These are phyloP conservation scores for Gymnorhina tibicen DNA, from an alignment of 2,113 vertebrate genomes.

Conservation along the genomic window DNA sequence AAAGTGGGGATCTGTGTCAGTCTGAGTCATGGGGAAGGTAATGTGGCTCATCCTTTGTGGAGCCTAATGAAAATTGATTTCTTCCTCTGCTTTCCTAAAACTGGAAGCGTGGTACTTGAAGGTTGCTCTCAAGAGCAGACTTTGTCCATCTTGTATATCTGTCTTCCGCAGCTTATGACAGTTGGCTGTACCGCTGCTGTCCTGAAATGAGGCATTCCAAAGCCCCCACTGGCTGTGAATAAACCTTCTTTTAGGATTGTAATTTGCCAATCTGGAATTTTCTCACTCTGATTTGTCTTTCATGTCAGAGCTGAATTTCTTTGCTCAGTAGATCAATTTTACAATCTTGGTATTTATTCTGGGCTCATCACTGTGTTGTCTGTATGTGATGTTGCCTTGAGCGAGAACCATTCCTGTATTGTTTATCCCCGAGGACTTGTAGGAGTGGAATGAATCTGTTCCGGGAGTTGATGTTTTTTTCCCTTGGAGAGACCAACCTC, in stretches of 20 bases:
- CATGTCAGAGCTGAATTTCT: conserved; percentile 32
- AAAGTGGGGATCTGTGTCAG: not conserved
- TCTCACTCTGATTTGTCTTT: conserved; percentile 17
- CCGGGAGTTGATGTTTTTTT: conserved; percentile 10
- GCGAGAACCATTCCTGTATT: conserved; percentile 39
- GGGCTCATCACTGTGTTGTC: conserved; percentile 39
- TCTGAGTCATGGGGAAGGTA: not conserved
- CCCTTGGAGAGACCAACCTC: conserved; percentile 22
- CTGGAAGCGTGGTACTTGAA: conserved; percentile 26
- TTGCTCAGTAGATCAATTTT: conserved; percentile 56
- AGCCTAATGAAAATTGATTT: conserved; percentile 34
- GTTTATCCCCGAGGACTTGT: conserved; percentile 46
- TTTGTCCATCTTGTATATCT: not conserved
- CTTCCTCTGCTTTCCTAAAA: not conserved
- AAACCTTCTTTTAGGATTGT: not conserved
- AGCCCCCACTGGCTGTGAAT: not conserved
- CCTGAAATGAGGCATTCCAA: not conserved
- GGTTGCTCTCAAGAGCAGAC: conserved; percentile 21
- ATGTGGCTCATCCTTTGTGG: not conserved
- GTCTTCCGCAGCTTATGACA: not conserved
- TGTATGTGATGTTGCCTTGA: conserved; percentile 48
- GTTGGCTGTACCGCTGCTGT: not conserved
- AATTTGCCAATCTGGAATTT: not conserved
- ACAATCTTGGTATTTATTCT: conserved; percentile 55
- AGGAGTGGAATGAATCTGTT: conserved; percentile 35